These are phyloP conservation scores for Neoascia interrupta DNA, from an alignment of 2,888 invertebrate genomes.

Conservation along the genomic window DNA sequence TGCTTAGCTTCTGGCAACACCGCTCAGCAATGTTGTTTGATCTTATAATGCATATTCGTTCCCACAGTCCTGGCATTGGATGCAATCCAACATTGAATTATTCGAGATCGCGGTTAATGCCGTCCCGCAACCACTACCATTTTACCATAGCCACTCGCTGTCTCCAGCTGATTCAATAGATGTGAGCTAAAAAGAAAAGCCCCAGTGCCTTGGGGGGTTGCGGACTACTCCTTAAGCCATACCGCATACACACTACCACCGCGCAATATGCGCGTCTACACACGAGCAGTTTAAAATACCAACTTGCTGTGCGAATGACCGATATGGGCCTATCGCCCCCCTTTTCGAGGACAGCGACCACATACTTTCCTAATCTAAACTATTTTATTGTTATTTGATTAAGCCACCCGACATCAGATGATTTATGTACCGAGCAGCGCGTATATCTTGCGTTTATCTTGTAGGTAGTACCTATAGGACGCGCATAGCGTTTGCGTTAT, in stretches of 20 bases:
- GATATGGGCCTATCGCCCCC: conserved; percentile 26
- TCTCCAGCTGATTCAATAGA: conserved; percentile 51
- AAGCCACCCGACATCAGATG: conserved; percentile 62
- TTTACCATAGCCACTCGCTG: conserved; percentile 20
- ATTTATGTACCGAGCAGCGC: conserved; percentile 59
- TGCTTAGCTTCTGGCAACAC: conserved; percentile 42
- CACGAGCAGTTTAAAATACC: conserved; percentile 13
- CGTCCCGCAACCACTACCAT: conserved; percentile 18
- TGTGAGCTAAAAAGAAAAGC: neutral
- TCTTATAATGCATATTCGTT: conserved; percentile 7
- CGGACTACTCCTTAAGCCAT: neutral
- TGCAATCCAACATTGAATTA: conserved; percentile 8
- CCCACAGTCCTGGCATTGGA: neutral
- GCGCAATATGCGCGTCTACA: neutral
- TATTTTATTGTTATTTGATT: conserved; percentile 70
- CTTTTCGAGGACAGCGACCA: conserved; percentile 49
- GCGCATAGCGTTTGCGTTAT: conserved; percentile 54
- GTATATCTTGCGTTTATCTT: conserved; percentile 58
- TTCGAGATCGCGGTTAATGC: conserved; percentile 22
- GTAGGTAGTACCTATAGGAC: too few relatives aligned
- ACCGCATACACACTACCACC: neutral
- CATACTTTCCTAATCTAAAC: conserved; percentile 64
- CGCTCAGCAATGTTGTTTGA: conserved; percentile 15
- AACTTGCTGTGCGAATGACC: conserved; percentile 13
- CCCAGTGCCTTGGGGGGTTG: neutral